Base-by-base conservation (phyloP, 2,888 invertebrate species). In the Julus scandinavius region DNA sequence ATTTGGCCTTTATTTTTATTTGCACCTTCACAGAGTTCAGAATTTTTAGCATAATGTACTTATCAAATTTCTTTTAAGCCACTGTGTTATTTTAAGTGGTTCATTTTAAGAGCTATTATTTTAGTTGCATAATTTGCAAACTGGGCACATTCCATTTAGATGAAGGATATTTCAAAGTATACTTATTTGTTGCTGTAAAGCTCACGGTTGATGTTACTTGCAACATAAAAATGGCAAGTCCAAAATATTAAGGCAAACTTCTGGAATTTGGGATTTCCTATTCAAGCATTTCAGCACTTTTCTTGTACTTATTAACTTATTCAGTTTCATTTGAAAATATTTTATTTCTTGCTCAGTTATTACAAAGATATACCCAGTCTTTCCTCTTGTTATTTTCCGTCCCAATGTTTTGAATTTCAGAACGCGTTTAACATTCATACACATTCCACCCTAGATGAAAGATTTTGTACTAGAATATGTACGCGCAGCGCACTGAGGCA, bases 221-320 rank as follows among this genome's bases (percentile, higher is more conserved):
- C 72, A 29, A 29, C 29, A 11, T 29, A n/a, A 63, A 7, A 20
- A n/a, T 58, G 17, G 13, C 17, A 72, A 72, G 29, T 29, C 29
- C 9, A 29, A 72, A 29, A 29, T 4, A 1, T 72, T 1, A 72
- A 29, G 72, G 63, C 20, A 72, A 72, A 72, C 72, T 72, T 20
- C 72, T 72, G 72, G 29, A 72, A 72, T 72, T 72, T 72, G n/a
- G 58, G 17, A n/a, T 72, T 72, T 9, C 6, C 29, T 72, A 7
- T 72, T 29, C 72, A 29, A n/a, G 29, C 50, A 50, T 50, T 50
- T 50, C 13, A 50, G 50, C 50, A 50, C 50, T 1, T 29, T 72
- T 72, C 29, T n/a, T 72, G 72, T 72, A 72, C 72, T 72, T 72
- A 72, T 29, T 72, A 72, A 72, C 72, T 72, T 72, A 72, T 72